Percentiles rank a stretch among this genome's conserved stretches.
These are phyloP conservation scores for Pardosa pseudoannulata DNA, from an alignment of 2,888 invertebrate genomes.

Conservation along the genomic window DNA sequence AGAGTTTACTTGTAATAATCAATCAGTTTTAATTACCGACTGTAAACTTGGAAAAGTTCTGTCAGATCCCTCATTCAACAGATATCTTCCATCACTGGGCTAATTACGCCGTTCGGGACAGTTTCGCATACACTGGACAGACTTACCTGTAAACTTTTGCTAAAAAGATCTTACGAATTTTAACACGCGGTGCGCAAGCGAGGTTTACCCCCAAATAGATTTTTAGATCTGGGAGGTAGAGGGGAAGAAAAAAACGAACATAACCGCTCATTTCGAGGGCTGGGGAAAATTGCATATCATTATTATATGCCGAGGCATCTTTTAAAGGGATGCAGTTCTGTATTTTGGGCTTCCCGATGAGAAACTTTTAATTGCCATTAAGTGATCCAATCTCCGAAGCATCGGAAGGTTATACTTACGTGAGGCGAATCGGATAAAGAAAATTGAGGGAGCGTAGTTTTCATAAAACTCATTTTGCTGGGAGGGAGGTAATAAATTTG, in stretches of 20 bases:
- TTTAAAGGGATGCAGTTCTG: not conserved
- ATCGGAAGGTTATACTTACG: constrained; percentile 30
- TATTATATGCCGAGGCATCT: not conserved
- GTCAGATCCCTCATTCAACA: not conserved
- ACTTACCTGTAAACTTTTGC: not conserved
- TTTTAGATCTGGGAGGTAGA: not conserved
- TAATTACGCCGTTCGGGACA: not conserved
- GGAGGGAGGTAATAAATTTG: constrained; percentile 29
- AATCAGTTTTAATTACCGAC: constrained; percentile 2
- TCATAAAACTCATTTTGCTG: constrained; percentile 29
- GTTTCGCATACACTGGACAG: not conserved
- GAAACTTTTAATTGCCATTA: constrained; percentile 62
- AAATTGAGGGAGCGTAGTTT: constrained; percentile 7
- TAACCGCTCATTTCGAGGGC: not conserved
- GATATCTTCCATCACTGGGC: not conserved
- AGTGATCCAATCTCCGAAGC: constrained; percentile 51
- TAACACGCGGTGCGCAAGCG: not conserved
- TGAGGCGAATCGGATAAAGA: constrained; percentile 44
- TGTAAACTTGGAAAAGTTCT: not conserved
- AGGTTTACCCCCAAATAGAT: not conserved
- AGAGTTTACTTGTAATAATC: too few species aligned
- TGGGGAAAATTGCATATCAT: constrained; percentile 17
- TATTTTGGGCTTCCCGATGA: not conserved
- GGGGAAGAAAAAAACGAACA: too few species aligned
- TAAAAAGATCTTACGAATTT: constrained; percentile 5